Evolutionary conservation across 2,113 vertebrate genomes (phyloP), one percentile per base, ranked within the genome.

Genomic region (Ciconia boyciana): DNA sequence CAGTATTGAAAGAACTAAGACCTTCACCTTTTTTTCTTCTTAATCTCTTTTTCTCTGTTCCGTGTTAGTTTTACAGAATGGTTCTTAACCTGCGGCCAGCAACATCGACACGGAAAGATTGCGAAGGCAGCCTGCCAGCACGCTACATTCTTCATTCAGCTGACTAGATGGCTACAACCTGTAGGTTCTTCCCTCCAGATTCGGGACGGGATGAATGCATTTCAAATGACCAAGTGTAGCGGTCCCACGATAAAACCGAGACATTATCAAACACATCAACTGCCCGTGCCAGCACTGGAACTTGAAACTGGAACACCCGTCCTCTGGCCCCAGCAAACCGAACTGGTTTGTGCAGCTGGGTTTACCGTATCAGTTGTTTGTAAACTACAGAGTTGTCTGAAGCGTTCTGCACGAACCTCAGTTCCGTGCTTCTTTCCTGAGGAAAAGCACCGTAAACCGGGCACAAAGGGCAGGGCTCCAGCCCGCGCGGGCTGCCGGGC

Each of bases 131-230:
- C 2, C 39, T 5, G 25, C 29, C 8, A 3, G n/a, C 24, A 2
- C 3, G 1, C 16, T 1, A 0, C 71, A 0, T 3, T 25, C 11
- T 32, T 11, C 48, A 1, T 7, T 18, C 29, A 7, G 48, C 34
- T 9, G 15, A 9, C 31, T 4, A 3, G 25, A 13, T 2, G 51
- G 52, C 51, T 7, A 3, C 55, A 11, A 3, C n/a, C 5, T 8
- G 17, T 2, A 7, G 36, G 20, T 1, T 21, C 44, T 13, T 15
- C 19, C 26, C 16, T 4, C 7, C 6, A 10, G 5, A 1, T 2
- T 0, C 3, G 11, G 51, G 39, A 32, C 0, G 34, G 31, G 9
- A 16, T 1, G 24, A 10, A 10, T 0, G 10, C 48, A 2, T 7
- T 43, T 18, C 29, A 2, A 24, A 48, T 11, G 14, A 17, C 2